phyloP scores from a whole-genome alignment of 2,797 vertebrate species.

The Octomys mimax region DNA sequence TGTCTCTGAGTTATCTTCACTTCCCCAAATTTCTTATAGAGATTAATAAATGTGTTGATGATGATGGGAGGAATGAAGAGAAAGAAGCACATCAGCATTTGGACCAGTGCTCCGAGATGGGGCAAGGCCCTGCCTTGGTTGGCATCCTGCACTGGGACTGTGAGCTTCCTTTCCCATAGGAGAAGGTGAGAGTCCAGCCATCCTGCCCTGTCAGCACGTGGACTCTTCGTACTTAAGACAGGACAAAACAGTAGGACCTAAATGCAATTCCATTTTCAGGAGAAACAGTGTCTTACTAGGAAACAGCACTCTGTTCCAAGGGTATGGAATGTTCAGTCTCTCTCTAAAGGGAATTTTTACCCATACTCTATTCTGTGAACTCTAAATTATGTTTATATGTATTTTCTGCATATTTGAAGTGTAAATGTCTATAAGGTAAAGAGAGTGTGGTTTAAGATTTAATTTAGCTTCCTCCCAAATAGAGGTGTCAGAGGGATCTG shows the following conservation, averaged over 20 bases:
- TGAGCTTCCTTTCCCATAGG: not conserved
- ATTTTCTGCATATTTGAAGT: not conserved
- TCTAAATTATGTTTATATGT: not conserved
- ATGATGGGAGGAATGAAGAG: not conserved
- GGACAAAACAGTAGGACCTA: not conserved
- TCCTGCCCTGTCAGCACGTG: not conserved
- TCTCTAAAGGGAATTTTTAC: not conserved
- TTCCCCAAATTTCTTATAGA: not conserved
- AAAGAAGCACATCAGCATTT: not conserved
- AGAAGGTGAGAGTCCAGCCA: not conserved
- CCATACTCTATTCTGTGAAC: not conserved
- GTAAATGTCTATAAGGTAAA: not conserved
- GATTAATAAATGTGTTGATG: not conserved
- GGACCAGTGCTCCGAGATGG: not conserved
- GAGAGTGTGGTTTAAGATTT: not conserved
- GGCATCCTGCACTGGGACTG: not conserved
- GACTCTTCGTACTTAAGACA: not conserved
- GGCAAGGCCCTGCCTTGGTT: not conserved
- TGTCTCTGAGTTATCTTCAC: not conserved
- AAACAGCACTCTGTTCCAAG: not conserved
- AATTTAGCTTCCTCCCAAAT: slow-evolving; percentile 39
- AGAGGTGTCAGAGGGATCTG: not conserved
- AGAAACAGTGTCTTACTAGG: not conserved
- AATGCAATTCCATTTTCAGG: not conserved
- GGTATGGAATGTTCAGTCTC: not conserved